Evolutionary conservation across 2,888 invertebrate genomes (phyloP).

Genomic region (Electrophaes corylata): DNA sequence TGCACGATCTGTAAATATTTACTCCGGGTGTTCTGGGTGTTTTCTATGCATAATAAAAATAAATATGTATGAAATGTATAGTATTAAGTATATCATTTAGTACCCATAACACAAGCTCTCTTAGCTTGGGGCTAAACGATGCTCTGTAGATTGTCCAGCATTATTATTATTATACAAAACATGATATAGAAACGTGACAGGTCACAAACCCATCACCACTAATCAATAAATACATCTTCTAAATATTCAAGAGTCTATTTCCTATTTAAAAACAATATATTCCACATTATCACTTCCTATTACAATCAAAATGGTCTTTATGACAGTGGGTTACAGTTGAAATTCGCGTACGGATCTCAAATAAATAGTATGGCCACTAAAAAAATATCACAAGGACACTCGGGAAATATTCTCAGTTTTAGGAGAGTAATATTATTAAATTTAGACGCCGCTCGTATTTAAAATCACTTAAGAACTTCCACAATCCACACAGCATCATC

Average conservation of each 20-base stretch:
- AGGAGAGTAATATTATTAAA: slow-evolving; percentile 9
- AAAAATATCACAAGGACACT: slow-evolving; percentile 25
- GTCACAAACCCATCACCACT: neutral
- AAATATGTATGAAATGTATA: too few species aligned
- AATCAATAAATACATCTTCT: neutral
- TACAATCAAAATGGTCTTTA: slow-evolving; percentile 1
- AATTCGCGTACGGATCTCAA: slow-evolving; percentile 5
- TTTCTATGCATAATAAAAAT: too few species aligned
- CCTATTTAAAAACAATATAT: slow-evolving; percentile 10
- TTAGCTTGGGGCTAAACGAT: too few species aligned
- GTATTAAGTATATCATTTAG: too few species aligned
- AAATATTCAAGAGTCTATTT: slow-evolving; percentile 15
- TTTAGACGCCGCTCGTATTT: too few species aligned
- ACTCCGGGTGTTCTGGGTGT: too few species aligned
- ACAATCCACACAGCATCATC: too few species aligned
- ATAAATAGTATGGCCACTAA: slow-evolving; percentile 19
- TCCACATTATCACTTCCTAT: neutral
- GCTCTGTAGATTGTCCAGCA: too few species aligned
- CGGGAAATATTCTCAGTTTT: slow-evolving; percentile 14
- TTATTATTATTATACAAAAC: too few species aligned
- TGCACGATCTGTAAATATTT: too few species aligned
- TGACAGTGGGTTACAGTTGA: neutral
- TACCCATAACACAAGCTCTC: too few species aligned
- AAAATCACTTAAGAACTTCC: too few species aligned
- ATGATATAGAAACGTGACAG: neutral